A percentile compares a stretch with the other conserved stretches of the same genome.
Conservation (phyloP, 2,888 invertebrate species). For the Caenorhabditis sp. region DNA sequence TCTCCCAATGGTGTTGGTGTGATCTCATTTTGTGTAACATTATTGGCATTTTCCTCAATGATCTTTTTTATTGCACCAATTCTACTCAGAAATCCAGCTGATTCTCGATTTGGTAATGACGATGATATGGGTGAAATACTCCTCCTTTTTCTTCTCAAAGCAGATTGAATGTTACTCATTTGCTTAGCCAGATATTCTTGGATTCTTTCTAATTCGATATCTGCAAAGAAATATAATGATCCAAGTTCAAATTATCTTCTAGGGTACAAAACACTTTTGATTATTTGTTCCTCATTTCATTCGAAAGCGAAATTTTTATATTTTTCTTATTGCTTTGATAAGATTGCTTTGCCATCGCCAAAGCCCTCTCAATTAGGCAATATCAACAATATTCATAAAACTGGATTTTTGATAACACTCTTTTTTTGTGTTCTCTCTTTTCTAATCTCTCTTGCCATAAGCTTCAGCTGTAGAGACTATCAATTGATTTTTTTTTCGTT, state of each 20-base stretch:
- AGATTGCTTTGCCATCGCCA: slow-evolving; percentile 1
- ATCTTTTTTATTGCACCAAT: slow-evolving; percentile 47
- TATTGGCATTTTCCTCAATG: slow-evolving; percentile 27
- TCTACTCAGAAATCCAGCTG: slow-evolving; percentile 49
- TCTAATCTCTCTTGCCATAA: background rate
- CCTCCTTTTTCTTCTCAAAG: slow-evolving; percentile 35
- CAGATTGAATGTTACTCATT: slow-evolving; percentile 22
- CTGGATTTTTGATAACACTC: background rate
- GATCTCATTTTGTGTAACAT: slow-evolving; percentile 25
- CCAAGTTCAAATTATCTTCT: background rate
- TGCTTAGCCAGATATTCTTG: slow-evolving; percentile 26
- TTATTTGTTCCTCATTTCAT: slow-evolving; percentile 1
- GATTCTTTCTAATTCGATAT: slow-evolving; percentile 36
- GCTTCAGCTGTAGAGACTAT: background rate
- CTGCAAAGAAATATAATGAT: slow-evolving; percentile 39
- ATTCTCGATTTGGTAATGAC: slow-evolving; percentile 57
- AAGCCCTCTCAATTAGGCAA: slow-evolving; percentile 29
- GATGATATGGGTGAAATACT: slow-evolving; percentile 53
- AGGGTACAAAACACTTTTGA: background rate
- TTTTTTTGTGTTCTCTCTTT: background rate
- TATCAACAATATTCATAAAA: slow-evolving; percentile 34
- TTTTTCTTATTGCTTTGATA: slow-evolving; percentile 9
- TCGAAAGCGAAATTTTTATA: background rate
- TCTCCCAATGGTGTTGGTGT: slow-evolving; percentile 23
- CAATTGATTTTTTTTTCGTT: background rate